Evolutionary conservation across 2,888 invertebrate species (phyloP).

Genomic region (Aradus depressus): DNA sequence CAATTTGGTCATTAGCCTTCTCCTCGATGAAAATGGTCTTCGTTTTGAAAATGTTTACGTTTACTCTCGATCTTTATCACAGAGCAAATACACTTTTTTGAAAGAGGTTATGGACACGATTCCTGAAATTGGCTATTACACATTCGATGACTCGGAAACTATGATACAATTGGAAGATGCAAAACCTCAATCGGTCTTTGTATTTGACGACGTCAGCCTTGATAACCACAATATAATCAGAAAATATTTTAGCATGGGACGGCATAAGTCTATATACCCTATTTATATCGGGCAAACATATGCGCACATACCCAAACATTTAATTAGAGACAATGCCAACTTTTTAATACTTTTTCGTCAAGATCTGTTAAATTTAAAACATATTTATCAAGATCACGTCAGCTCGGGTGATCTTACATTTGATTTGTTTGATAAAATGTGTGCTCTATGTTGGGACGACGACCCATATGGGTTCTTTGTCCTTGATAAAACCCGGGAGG

Average conservation of each 20-base stretch:
- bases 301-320: conserved; percentile 25
- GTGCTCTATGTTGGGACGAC: conserved; percentile 4
- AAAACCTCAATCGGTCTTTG: conserved; percentile 34
- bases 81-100: conserved; percentile 33
- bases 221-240: conserved; percentile 33
- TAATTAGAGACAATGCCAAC: conserved; percentile 9
- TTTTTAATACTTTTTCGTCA: neutral
- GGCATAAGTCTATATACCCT: conserved; percentile 34
- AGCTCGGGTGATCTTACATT: conserved; percentile 8
- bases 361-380: conserved; percentile 5
- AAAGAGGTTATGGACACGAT: conserved; percentile 28
- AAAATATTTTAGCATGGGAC: conserved; percentile 34
- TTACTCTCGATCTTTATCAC: conserved; percentile 33
- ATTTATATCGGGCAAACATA: conserved; percentile 36
- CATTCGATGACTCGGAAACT: conserved; percentile 28
- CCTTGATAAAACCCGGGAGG: conserved; percentile 3
- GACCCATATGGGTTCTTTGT: conserved; percentile 12
- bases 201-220: conserved; percentile 37
- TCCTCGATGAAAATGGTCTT: conserved; percentile 34
- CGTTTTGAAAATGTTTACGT: conserved; percentile 36
- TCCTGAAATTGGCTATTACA: conserved; percentile 29
- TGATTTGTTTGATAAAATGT: conserved; percentile 6
- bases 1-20: conserved; percentile 34
- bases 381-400: conserved; percentile 12
- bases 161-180: conserved; percentile 29